Evolutionary conservation across 2,113 vertebrate species (phyloP).

Genomic region (Isurus oxyrinchus): DNA sequence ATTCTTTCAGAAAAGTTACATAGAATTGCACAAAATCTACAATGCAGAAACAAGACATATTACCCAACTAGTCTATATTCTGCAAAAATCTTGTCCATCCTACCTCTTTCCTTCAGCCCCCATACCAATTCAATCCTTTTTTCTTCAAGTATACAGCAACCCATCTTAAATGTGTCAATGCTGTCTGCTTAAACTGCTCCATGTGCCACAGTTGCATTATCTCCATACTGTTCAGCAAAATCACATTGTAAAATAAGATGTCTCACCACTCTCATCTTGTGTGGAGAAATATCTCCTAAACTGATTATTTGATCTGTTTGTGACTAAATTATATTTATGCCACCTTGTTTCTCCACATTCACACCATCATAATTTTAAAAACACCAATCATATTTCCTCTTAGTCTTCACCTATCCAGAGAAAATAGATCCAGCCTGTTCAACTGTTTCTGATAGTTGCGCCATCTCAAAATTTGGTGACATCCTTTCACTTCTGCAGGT

Average conservation of each 20-base stretch:
- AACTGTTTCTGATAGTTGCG: background rate
- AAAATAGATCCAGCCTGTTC: background rate
- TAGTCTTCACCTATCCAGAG: background rate
- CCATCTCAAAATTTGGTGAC: background rate
- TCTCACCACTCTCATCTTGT: background rate
- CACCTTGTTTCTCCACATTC: background rate
- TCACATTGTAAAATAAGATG: too few species aligned
- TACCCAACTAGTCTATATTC: background rate
- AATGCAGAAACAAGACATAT: background rate
- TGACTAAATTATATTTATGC: background rate
- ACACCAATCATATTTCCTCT: background rate
- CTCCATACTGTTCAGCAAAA: too few species aligned
- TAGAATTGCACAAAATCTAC: background rate
- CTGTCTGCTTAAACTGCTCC: background rate
- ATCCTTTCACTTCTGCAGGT: background rate
- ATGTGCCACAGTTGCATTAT: background rate
- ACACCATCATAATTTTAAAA: background rate
- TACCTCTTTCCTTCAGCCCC: background rate
- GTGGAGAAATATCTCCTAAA: background rate
- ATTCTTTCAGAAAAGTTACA: background rate
- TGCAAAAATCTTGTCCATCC: background rate
- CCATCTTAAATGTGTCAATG: background rate
- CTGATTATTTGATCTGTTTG: background rate
- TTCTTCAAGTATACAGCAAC: background rate
- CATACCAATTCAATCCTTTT: background rate